These are phyloP conservation scores for Molossus molossus DNA, from an alignment of 2,797 vertebrate species.

Conservation along the genomic window DNA sequence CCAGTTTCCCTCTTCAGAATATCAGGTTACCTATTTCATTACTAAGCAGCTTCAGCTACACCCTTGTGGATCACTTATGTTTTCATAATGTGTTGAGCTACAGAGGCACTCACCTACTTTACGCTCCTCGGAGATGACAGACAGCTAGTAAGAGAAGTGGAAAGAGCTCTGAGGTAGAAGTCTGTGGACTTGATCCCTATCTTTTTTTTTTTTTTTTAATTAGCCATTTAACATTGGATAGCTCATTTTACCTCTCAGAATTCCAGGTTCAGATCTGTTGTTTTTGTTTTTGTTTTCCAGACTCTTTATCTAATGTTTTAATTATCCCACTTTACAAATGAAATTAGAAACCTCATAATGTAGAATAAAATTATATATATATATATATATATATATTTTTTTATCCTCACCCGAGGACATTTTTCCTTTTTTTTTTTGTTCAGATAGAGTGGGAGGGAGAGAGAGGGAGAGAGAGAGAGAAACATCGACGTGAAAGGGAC, in stretches of 20 bases:
- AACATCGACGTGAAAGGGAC: too few species aligned
- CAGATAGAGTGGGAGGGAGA: too few species aligned
- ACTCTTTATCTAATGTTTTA: constrained; percentile 49
- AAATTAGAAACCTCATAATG: constrained; percentile 47
- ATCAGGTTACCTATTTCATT: constrained; percentile 44
- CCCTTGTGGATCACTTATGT: constrained; percentile 1
- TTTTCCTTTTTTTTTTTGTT: too few species aligned
- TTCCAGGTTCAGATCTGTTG: constrained; percentile 19
- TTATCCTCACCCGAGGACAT: too few species aligned
- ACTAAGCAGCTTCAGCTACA: constrained; percentile 25
- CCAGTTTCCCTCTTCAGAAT: not conserved
- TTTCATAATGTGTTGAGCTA: constrained; percentile 52
- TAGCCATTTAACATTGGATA: constrained; percentile 46
- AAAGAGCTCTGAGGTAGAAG: not conserved
- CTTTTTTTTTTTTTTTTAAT: not conserved
- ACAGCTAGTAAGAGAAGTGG: not conserved
- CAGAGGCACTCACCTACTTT: not conserved
- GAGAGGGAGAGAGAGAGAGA: too few species aligned
- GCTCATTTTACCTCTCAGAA: constrained; percentile 58
- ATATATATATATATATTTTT: too few species aligned
- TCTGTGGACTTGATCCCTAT: not conserved
- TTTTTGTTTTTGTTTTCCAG: constrained; percentile 37
- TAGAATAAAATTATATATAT: not conserved
- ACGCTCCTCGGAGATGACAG: not conserved
- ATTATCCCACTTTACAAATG: constrained; percentile 34